Base-by-base conservation (phyloP, 2,113 vertebrate genomes). In the Panthera tigris region DNA sequence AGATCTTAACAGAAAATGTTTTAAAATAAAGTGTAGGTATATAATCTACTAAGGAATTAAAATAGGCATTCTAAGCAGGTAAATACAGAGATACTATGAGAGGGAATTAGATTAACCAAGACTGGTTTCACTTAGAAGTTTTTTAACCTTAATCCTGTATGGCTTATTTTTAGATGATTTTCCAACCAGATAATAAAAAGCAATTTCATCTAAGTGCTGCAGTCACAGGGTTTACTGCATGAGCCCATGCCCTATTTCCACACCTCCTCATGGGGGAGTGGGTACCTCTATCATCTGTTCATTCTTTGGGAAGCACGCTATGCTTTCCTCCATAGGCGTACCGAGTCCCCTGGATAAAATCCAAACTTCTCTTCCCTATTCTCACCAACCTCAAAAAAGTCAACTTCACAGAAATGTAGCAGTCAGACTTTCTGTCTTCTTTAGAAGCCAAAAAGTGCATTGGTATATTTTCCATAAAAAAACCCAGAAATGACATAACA, bases 181-280 rank as follows among this genome's bases (percentile, higher is more conserved):
- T 97, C 96, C 83, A 95, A 84, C 10, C 48, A 96, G 82, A 95
- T 74, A 86, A 95, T 80, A 90, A 90, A 97, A 94, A 96, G n/a
- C 36, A 93, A 96, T 78, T 95, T 96, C 84, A 94, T 23, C 31
- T 69, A 94, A 93, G 76, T 74, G 79, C 87, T 50, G 7, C 14
- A 81, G 55, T 84, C 69, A 85, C 12, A 15, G 61, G 12, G 18
- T 41, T 85, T 85, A 78, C 13, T 1, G 2, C 23, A 11, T 0
- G 15, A 88, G 52, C 16, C 21, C 9, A 12, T 16, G 33, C 21
- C 63, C 79, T 18, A 10, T 21, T 41, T 36, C 39, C 31, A n/a
- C 2, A 39, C 39, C 33, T 41, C 21, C 52, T 74, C 25, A 23
- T 4, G 13, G 52, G 23, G n/a, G 6, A 1, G 57, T 10, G 29